phyloP scores from a whole-genome alignment of 2,888 invertebrate species.

The Megaustenia siamemsis region DNA sequence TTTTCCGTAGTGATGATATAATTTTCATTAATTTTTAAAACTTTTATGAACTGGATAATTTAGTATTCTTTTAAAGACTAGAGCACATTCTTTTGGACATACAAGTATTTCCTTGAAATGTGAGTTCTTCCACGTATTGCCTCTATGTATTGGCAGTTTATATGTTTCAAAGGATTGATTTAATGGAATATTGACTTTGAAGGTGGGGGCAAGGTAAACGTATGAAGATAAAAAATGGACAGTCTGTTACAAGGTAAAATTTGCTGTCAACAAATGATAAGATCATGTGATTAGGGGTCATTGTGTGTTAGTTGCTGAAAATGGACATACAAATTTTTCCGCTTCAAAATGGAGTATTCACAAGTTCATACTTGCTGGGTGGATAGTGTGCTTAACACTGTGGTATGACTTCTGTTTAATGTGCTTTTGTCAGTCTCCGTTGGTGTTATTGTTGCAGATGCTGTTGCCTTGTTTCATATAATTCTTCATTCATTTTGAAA shows the following conservation, averaged over 20 bases:
- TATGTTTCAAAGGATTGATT: conserved; percentile 12
- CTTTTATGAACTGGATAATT: conserved; percentile 10
- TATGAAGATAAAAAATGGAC: conserved; percentile 29
- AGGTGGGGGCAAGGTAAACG: conserved; percentile 13
- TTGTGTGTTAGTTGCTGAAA: conserved; percentile 27
- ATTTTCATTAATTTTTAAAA: neutral
- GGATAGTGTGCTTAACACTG: conserved; percentile 51
- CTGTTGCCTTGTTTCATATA: neutral
- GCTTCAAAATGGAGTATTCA: conserved; percentile 38
- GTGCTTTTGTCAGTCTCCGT: conserved; percentile 21
- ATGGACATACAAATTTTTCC: conserved; percentile 39
- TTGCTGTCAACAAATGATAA: conserved; percentile 16
- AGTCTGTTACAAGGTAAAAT: conserved; percentile 25
- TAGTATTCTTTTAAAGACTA: neutral
- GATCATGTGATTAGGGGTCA: neutral
- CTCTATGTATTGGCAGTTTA: neutral
- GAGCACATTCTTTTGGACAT: neutral
- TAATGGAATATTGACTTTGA: conserved; percentile 11
- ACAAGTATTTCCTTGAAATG: conserved; percentile 15
- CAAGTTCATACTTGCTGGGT: conserved; percentile 43
- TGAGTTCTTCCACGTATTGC: neutral
- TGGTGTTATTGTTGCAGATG: neutral
- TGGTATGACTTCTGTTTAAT: conserved; percentile 48
- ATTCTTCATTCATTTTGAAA: too few relatives aligned
- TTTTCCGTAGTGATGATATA: conserved; percentile 9